Percentiles rank a stretch among this genome's conserved stretches.
Conservation (phyloP, 1,140 invertebrate genomes). For the Varroa destructor region DNA sequence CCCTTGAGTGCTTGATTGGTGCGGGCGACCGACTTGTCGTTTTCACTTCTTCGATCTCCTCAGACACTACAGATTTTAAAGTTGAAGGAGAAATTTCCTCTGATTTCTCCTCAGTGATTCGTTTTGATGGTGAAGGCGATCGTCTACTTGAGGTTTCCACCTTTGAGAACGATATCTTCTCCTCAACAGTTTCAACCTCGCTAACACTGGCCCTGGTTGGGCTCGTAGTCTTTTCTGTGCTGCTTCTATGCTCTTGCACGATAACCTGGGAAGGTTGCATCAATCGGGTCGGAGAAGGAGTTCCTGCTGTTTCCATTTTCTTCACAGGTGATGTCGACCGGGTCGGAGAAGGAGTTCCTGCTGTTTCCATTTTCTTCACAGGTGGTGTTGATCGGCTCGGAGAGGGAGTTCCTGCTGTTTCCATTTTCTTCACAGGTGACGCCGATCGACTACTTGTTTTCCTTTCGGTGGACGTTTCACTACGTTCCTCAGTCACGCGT, state of each 20-base stretch:
- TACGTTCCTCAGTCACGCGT: background rate
- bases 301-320: background rate
- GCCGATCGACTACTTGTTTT: background rate
- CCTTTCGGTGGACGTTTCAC: background rate
- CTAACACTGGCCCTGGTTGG: too few relatives aligned
- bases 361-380: background rate
- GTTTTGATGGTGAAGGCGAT: constrained; percentile 1
- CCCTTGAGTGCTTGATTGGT: background rate
- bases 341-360: background rate
- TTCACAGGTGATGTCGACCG: too few relatives aligned
- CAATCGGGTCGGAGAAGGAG: background rate
- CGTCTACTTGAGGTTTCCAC: background rate
- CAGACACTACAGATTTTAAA: background rate
- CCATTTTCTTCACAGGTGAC: background rate
- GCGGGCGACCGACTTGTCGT: background rate
- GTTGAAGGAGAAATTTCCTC: background rate
- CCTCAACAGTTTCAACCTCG: background rate
- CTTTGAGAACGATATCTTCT: background rate
- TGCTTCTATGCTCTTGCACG: too few relatives aligned
- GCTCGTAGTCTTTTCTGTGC: too few relatives aligned
- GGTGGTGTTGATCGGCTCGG: background rate
- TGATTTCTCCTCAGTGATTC: background rate
- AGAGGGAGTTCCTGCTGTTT: background rate
- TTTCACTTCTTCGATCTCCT: background rate
- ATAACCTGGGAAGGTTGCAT: too few relatives aligned